phyloP scores from a whole-genome alignment of 2,113 vertebrate species.

The Gadus chalcogrammus region DNA sequence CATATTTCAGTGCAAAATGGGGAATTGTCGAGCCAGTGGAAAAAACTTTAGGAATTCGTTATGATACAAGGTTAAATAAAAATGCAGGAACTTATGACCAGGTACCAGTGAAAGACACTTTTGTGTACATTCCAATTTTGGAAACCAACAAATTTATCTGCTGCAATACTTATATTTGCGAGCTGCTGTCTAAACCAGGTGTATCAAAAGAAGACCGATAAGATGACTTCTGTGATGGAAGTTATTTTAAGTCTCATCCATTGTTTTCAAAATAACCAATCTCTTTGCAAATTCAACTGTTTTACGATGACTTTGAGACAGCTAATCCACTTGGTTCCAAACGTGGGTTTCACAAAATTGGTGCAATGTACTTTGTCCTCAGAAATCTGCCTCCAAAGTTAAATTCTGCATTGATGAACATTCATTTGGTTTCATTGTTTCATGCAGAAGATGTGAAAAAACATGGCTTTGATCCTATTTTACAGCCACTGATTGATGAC shows the following conservation, averaged over 20 bases:
- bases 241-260: too few relatives aligned
- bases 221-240: neutral
- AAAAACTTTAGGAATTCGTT: constrained; percentile 16
- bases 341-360: too few relatives aligned
- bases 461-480: constrained; percentile 36
- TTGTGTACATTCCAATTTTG: constrained; percentile 3
- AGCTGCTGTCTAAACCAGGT: neutral
- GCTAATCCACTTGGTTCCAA: too few relatives aligned
- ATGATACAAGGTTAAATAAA: constrained; percentile 17
- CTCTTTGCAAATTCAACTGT: too few relatives aligned
- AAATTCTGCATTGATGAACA: constrained; percentile 30
- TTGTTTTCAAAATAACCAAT: too few relatives aligned
- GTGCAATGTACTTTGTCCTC: too few relatives aligned
- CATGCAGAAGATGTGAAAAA: constrained; percentile 40
- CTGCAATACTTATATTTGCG: neutral
- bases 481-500: constrained; percentile 27
- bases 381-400: too few relatives aligned
- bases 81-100: constrained; percentile 19
- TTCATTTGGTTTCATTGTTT: constrained; percentile 34
- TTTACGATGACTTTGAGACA: too few relatives aligned
- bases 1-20: constrained; percentile 20
- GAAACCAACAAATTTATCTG: neutral
- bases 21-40: constrained; percentile 31
- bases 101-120: constrained; percentile 8
- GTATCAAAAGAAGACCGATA: too few relatives aligned